Base-by-base conservation (phyloP, 2,888 invertebrate species). In the Stenichneumon culpator region DNA sequence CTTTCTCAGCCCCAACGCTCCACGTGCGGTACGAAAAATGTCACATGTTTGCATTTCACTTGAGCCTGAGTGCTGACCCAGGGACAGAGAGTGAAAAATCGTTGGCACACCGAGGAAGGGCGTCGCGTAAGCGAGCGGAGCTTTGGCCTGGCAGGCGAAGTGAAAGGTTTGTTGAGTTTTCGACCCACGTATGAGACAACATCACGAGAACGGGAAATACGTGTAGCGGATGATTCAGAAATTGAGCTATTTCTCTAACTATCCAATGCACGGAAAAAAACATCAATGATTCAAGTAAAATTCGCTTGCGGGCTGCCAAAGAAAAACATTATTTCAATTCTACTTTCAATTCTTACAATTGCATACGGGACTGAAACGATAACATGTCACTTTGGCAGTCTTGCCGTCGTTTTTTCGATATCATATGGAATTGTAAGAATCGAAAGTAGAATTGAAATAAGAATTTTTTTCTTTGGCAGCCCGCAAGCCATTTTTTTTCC, bases 1-100 rank as follows among this genome's bases (percentile, higher is more conserved):
- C 25, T 36, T 50, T 36, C 52, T 52, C 5, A 14, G 28, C 39
- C 28, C 54, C 25, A 36, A 63, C 19, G 3, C 54, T 14, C 32
- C 19, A 19, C 32, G 72, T 52, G 70, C 50, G 50, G 79, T 50
- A 78, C 54, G 36, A 54, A 80, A 73, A 80, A 67, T 65, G 73
- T 67, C 79, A 80, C 79, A 73, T 80, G 79, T 80, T 80, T 80
- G 79, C 79, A 80, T 80, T 80, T 80, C 72, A 80, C 79, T 80
- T 39, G 73, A 65, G 65, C 36, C 65, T 65, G 79, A 80, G 79
- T 80, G 79, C 67, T 73, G 79, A 80, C 73, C 79, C 65, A 73
- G 57, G 52, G 65, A 73, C 52, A 72, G 65, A 70, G 72, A 80
- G 79, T 80, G 79, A 73, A 73, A 80, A 80, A 80, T 80, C 79